These are phyloP conservation scores for Pituophis catenifer DNA, from an alignment of 2,113 vertebrate genomes.

Conservation along the genomic window DNA sequence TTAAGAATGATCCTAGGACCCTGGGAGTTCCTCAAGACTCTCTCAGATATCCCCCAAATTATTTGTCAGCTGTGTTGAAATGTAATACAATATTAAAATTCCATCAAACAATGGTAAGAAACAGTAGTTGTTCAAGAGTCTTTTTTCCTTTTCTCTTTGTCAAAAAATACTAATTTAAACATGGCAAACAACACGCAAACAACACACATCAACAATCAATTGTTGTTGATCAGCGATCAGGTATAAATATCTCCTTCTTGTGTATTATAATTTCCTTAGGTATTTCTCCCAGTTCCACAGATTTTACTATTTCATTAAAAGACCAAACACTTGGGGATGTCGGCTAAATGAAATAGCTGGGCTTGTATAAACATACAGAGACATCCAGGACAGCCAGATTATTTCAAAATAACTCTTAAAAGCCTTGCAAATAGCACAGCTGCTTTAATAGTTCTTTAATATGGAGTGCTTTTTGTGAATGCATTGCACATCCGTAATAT, in stretches of 20 bases:
- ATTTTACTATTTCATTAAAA: not conserved
- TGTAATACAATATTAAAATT: not conserved
- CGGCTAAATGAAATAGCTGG: not conserved
- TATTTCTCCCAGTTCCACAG: not conserved
- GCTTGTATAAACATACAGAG: not conserved
- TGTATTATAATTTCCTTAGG: not conserved
- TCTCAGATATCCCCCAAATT: not conserved
- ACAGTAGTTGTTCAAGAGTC: not conserved
- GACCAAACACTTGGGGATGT: not conserved
- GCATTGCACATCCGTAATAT: not conserved
- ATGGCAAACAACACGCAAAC: not conserved
- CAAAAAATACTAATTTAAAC: not conserved
- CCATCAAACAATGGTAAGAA: not conserved
- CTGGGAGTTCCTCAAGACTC: not conserved
- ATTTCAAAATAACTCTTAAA: not conserved
- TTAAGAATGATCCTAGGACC: not conserved
- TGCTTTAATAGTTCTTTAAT: not conserved
- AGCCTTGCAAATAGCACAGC: not conserved
- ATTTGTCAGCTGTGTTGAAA: not conserved
- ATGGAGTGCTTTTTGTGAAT: not conserved
- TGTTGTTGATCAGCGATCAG: not conserved
- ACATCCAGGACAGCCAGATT: not conserved
- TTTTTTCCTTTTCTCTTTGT: not conserved
- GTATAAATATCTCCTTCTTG: not conserved
- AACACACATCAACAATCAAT: not conserved